These are phyloP conservation scores for Alsophila aescularia DNA, from an alignment of 2,888 invertebrate species.

Conservation along the genomic window DNA sequence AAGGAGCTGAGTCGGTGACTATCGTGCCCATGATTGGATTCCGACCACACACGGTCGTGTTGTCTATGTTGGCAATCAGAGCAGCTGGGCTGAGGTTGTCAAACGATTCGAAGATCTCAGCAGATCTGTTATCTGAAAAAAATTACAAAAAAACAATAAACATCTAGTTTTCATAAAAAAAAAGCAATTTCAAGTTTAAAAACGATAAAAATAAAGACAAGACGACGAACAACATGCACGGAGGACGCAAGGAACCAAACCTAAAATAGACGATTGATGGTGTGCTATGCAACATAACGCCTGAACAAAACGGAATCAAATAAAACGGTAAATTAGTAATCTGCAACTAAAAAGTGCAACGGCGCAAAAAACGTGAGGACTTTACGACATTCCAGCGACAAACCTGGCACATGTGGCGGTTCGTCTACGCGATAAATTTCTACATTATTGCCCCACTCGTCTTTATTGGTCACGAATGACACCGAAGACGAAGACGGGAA, in stretches of 20 bases:
- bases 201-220: slow-evolving; percentile 4
- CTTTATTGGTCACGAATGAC: slow-evolving; percentile 68
- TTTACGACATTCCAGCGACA: slow-evolving; percentile 79
- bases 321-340: slow-evolving; percentile 21
- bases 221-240: slow-evolving; percentile 43
- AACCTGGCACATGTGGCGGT: slow-evolving; percentile 82
- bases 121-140: slow-evolving; percentile 72
- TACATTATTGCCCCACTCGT: slow-evolving; percentile 79
- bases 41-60: slow-evolving; percentile 88
- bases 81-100: slow-evolving; percentile 86
- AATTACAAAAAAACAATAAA: slow-evolving; percentile 14
- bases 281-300: slow-evolving; percentile 32
- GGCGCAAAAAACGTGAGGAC: slow-evolving; percentile 66
- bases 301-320: slow-evolving; percentile 22
- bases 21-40: slow-evolving; percentile 96
- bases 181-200: neutral
- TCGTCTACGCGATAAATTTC: slow-evolving; percentile 82
- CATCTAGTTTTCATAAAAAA: neutral
- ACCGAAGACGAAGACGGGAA: slow-evolving; percentile 54
- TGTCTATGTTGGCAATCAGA: slow-evolving; percentile 83
- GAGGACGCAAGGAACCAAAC: slow-evolving; percentile 38
- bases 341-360: slow-evolving; percentile 75
- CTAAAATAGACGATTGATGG: slow-evolving; percentile 21
- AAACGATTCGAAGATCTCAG: slow-evolving; percentile 83
- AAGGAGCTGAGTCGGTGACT: slow-evolving; percentile 96